phyloP scores from a whole-genome alignment of 2,797 vertebrate genomes.

The Telmatherina bonti region DNA sequence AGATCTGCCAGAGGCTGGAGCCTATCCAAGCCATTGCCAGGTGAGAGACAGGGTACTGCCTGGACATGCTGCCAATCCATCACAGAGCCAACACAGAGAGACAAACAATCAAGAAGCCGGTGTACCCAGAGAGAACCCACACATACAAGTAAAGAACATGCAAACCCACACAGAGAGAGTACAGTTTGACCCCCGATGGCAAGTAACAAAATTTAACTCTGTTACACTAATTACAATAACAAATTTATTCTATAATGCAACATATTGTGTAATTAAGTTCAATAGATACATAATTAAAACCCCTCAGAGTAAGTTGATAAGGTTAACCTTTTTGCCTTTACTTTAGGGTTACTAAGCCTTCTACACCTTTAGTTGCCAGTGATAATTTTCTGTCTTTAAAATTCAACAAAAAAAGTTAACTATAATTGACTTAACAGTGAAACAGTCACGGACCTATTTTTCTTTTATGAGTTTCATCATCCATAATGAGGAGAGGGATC shows the following conservation, averaged over 20 bases:
- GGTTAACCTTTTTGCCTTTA: background rate
- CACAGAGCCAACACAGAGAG: too few relatives aligned
- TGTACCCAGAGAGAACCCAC: background rate
- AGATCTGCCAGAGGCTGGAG: too few relatives aligned
- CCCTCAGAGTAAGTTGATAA: background rate
- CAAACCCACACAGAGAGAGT: too few relatives aligned
- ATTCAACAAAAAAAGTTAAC: background rate
- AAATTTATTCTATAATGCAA: background rate
- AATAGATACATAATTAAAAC: background rate
- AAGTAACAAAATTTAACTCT: background rate
- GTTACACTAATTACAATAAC: background rate
- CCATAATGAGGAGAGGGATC: slow-evolving; percentile 38
- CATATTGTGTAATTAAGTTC: background rate
- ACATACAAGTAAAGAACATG: background rate
- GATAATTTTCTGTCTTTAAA: background rate
- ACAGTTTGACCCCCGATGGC: too few relatives aligned
- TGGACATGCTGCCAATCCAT: too few relatives aligned
- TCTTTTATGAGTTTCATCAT: slow-evolving; percentile 8
- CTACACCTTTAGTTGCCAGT: background rate
- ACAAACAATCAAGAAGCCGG: too few relatives aligned
- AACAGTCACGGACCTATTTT: background rate
- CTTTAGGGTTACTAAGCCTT: background rate
- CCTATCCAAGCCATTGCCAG: background rate
- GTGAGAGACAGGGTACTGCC: too few relatives aligned
- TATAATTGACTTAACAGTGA: background rate